phyloP scores from a whole-genome alignment of 2,113 vertebrate genomes.

The Mohoua ochrocephala region DNA sequence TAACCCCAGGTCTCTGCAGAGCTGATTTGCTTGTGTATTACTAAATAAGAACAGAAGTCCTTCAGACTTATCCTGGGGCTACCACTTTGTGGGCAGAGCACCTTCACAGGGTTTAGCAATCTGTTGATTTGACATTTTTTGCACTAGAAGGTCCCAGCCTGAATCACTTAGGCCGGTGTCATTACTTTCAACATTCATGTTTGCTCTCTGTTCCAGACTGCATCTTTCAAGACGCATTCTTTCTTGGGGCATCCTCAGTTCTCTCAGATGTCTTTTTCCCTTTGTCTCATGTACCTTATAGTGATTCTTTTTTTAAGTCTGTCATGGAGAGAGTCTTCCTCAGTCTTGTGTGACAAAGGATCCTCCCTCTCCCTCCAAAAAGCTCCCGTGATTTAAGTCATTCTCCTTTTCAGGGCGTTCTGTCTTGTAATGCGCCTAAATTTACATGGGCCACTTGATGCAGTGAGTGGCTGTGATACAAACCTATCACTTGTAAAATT shows the following conservation, averaged over 20 bases:
- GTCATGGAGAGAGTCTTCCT: not conserved
- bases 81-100: not conserved
- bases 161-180: not conserved
- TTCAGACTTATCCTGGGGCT: not conserved
- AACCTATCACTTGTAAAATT: not conserved
- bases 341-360: not conserved
- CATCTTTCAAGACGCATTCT: not conserved
- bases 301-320: not conserved
- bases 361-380: not conserved
- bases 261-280: not conserved
- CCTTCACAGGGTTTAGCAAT: not conserved
- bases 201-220: not conserved
- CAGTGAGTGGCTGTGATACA: not conserved
- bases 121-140: not conserved
- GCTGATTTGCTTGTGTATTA: not conserved
- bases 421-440: not conserved
- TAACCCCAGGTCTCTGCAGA: not conserved
- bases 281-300: not conserved
- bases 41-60: not conserved
- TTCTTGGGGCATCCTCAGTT: not conserved
- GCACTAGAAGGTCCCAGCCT: not conserved
- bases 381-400: not conserved
- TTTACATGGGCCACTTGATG: not conserved
- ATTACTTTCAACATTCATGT: not conserved
- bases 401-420: not conserved